Percentiles rank a stretch among this genome's conserved stretches.
These are phyloP conservation scores for Melipona bicolor DNA, from an alignment of 2,888 invertebrate genomes.

Conservation along the genomic window DNA sequence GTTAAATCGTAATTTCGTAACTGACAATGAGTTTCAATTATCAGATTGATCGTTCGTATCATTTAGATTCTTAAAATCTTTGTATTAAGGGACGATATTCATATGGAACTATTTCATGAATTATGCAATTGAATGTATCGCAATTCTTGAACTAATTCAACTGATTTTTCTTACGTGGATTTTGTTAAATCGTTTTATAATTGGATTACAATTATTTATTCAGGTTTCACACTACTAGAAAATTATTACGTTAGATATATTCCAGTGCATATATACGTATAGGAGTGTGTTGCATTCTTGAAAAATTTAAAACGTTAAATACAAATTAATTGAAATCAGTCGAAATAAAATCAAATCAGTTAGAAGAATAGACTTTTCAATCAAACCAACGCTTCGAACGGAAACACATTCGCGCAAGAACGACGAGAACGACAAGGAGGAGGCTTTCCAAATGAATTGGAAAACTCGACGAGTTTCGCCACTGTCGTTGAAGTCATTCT, in stretches of 20 bases:
- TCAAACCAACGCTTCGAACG: too few species aligned
- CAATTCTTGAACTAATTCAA: background rate
- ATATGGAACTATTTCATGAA: background rate
- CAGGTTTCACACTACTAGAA: too few species aligned
- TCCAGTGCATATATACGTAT: too few species aligned
- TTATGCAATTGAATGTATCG: background rate
- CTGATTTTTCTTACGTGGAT: background rate
- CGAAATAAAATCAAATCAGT: too few species aligned
- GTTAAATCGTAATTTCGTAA: background rate
- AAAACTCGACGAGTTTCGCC: background rate
- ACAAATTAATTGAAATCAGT: too few species aligned
- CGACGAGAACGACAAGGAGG: background rate
- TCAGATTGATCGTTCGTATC: background rate
- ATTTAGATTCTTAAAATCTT: background rate
- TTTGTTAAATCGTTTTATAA: background rate
- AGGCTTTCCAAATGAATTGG: background rate
- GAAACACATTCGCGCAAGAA: background rate
- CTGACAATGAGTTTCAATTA: too few species aligned
- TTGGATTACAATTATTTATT: background rate
- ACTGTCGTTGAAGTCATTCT: background rate
- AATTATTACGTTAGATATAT: too few species aligned
- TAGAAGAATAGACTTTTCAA: too few species aligned
- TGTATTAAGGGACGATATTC: too few species aligned
- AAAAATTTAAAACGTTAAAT: too few species aligned
- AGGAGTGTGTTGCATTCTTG: too few species aligned